Evolutionary conservation across 2,888 invertebrate genomes (phyloP), one percentile per base, ranked within the genome.

Genomic region (Dryobotodes eremita): DNA sequence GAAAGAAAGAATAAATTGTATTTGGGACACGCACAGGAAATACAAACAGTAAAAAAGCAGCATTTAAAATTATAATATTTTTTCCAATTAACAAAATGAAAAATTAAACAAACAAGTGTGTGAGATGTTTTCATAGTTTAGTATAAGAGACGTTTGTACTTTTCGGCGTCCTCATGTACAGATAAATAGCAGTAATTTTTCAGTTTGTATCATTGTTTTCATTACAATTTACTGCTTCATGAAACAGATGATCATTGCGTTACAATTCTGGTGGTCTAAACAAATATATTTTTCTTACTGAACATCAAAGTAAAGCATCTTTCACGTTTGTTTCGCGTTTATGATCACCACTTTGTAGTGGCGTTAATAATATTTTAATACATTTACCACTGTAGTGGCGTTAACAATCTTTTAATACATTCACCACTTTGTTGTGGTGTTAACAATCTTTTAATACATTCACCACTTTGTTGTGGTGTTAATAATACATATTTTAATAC

Each of bases 271-370:
- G 48, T 78, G 70, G 79, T 81, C 70, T 23, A 78, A 66, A 84
- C 84, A 68, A 36, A 77, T 55, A 77, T 48, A 66, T 83, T 20
- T 77, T 65, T 70, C 59, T 76, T 46, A 2, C 11, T 57, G 46
- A 46, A 83, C 64, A 83, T 80, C 83, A 80, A 80, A 83, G 65
- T 71, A 7, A 42, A 31, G 13, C 48, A 36, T 57, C 4, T 71
- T 48, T 71, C 50, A 71, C 59, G 57, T 23, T 17, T 73, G 46
- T 71, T 73, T 62, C 55, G 42, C 84, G 31, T 55, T n/a, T n/a
- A n/a, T n/a, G n/a, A 36, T 0, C 8, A 42, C 5, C 42, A 42
- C 31, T 71, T 73, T 73, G 68, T 79, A 59, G 59, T 48, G 46
- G 36, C 53, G 62, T 42, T 42, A 42, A 2, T 7, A 42, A 42